Base-by-base conservation (phyloP, 2,797 vertebrate species). In the Euthynnus affinis region DNA sequence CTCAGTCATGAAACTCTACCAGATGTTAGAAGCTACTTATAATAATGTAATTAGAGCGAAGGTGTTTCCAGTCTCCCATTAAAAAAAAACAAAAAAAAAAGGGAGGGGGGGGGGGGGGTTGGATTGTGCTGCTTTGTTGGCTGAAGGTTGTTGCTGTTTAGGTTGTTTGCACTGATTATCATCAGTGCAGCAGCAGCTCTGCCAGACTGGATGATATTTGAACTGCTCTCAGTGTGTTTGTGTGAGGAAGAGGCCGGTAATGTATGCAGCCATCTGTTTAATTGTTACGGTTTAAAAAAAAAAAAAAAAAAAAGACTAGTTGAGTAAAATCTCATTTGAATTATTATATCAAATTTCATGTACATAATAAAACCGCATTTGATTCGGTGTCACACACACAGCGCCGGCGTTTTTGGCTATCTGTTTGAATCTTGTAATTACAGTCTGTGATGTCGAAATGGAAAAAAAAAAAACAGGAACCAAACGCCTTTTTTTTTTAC, bases 241-340 rank as follows among this genome's bases (percentile, higher is more conserved):
- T 46, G 44, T 20, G 10, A n/a, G 17, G 40, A 64, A 44, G 32
- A 2, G 51, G 59, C n/a, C 56, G 34, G 5, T 23, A 23, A 56
- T 25, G 13, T 56, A 9, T 12, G 23, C 49, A 57, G 66, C 67
- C 79, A 77, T 70, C 40, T 80, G 77, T 66, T 61, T 75, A 62
- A 67, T 57, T 62, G n/a, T 67, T 23, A 46, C 12, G 17, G 17
- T 37, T 29, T 5, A 29, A 29, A 34, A 34, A 34, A 37, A 37
- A 37, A 37, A 37, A 37, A 37, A 37, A 37, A 9, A 37, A n/a
- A 32, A 23, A 69, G 18, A 59, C 13, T 18, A 55, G 64, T 70
- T 44, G 20, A 72, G 53, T 62, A 13, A 76, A 80, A 59, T 23
- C 25, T 63, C 20, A 18, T 65, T 69, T 65, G 9, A 65, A 3